phyloP scores from a whole-genome alignment of 1,140 invertebrate species.

The Palaemon carinicauda region DNA sequence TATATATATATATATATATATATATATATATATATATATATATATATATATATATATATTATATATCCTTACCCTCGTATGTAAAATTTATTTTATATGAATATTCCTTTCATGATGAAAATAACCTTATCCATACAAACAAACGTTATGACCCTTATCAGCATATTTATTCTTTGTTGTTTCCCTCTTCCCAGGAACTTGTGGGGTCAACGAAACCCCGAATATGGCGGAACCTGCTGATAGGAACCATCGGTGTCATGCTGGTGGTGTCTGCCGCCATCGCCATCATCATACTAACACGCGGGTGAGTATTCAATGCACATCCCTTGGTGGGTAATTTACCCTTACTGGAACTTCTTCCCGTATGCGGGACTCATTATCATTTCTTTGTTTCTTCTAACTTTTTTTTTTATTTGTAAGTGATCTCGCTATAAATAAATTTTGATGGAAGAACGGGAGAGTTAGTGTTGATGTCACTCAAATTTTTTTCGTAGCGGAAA shows the following conservation, averaged over 20 bases:
- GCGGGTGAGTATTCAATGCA: constrained; percentile 2
- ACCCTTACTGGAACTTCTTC: no score
- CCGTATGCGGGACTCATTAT: no score
- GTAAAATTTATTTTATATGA: no score
- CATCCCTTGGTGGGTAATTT: no score
- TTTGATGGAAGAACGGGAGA: no score
- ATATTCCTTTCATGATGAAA: no score
- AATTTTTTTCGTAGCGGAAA: no score
- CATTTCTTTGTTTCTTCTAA: no score
- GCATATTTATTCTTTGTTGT: neutral
- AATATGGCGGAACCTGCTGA: constrained; percentile 49
- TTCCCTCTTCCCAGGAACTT: constrained; percentile 21
- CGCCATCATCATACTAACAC: constrained; percentile 43
- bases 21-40: constrained; percentile 28
- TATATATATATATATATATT: constrained; percentile 21
- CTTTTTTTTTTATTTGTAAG: no score
- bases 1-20: constrained; percentile 14
- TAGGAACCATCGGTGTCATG: constrained; percentile 55
- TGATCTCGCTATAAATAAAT: no score
- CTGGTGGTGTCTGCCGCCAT: constrained; percentile 45
- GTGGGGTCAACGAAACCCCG: constrained; percentile 43
- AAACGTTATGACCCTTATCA: neutral
- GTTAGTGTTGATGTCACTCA: no score
- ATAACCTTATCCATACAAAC: neutral
- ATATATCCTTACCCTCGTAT: no score